These are phyloP conservation scores for Henricia sp. DNA, from an alignment of 53 echinoderm and acorn worm genomes.

Conservation along the genomic window DNA sequence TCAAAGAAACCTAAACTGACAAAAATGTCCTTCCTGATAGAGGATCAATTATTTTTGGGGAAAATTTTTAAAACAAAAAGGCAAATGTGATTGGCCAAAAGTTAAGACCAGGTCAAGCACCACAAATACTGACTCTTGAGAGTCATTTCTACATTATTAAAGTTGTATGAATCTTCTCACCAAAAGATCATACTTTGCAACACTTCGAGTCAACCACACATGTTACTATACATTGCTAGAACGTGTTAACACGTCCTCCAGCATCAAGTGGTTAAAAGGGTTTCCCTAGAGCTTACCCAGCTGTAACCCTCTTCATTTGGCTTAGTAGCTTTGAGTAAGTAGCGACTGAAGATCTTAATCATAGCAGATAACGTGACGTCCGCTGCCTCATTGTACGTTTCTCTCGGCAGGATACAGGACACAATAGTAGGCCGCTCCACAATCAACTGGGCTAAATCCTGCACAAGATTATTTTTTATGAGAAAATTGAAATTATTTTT, in stretches of 20 bases:
- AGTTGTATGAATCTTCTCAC: no score
- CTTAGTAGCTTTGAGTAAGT: conserved; percentile 82
- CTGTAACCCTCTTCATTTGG: conserved; percentile 89
- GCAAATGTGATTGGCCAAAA: no score
- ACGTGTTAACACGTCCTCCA: no score
- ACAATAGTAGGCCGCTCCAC: conserved; percentile 92
- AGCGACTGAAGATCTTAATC: conserved; percentile 82
- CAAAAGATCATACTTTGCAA: no score
- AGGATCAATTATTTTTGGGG: not conserved
- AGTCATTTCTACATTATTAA: no score
- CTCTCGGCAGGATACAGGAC: conserved; percentile 73
- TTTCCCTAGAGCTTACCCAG: conserved; percentile 70
- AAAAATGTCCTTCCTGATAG: not conserved
- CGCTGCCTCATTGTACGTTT: conserved; percentile 67
- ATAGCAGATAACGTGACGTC: conserved; percentile 83
- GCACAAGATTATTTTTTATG: no score
- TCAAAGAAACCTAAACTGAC: not conserved
- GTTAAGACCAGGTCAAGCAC: no score
- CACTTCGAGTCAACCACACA: no score
- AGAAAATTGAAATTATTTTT: no score
- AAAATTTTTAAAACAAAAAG: not conserved
- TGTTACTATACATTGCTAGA: no score
- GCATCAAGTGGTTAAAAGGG: no score
- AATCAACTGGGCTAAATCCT: conserved; percentile 96
- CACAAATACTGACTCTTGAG: no score